Evolutionary conservation across 1,140 invertebrate genomes (phyloP), one percentile per base, ranked within the genome.

Genomic region (Wiebesia pumilae): DNA sequence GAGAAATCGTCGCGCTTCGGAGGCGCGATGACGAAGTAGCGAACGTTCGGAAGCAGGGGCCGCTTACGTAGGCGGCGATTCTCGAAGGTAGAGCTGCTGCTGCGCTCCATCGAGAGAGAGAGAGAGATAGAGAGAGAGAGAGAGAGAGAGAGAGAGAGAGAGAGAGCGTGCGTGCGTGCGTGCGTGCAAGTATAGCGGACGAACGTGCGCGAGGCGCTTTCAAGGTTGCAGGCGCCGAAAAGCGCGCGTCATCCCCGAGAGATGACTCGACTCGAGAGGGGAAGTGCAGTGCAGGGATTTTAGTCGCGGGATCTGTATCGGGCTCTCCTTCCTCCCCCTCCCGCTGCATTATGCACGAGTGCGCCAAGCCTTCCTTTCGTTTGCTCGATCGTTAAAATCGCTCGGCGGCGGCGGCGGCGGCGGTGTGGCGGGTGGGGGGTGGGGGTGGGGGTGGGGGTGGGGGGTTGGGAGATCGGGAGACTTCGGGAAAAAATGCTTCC

Each of bases 341-440:
- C 71, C 35, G 14, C 27, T 90, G 86, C 85, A 90, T 90, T 88
- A 89, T 90, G 89, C 89, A 90, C 88, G 89, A 90, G 83, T 85
- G 87, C 84, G 83, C 87, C 21, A 82, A 62, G 79, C 85, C 82
- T 86, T 86, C 83, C 81, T 85, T 85, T 78, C 24, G 30, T 35
- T 79, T 9, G 10, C 0, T 4, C 38, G 89, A 87, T 90, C 88
- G 88, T 88, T 90, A 90, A 88, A 89, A 88, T 54, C 51, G 19
- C 51, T 16, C 10, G 19, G 14, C n/a, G n/a, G 19, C 10, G 51
- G 14, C 7, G 51, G 19, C 9, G 6, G 51, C 6, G 14, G 14
- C 9, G 19, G 10, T 2, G 14, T 14, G 51, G 6, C 43, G 43
- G 43, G 43, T 6, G 14, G 14, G 14, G 14, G 14, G 6, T 14